Evolutionary conservation across 2,888 invertebrate genomes (phyloP), one percentile per base, ranked within the genome.

Genomic region (Mesoligia furuncula): DNA sequence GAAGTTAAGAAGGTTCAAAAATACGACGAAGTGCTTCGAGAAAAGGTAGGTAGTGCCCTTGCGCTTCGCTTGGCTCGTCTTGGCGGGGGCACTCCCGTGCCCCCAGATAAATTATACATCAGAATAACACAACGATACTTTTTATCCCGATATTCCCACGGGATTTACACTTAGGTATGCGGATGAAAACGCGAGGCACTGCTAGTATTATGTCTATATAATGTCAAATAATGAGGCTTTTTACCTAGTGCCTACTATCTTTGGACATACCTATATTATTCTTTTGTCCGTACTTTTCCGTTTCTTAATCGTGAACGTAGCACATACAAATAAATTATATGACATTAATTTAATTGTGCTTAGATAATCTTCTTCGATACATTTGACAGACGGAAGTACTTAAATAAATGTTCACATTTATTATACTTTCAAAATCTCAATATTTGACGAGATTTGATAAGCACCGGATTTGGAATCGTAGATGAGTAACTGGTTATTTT

Each of bases 361-460:
- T 73, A 78, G 64, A 59, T 79, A 80, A 77, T 65, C 54, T 67
- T 51, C n/a, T n/a, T 59, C 61, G 42, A 74, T 45, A 27, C 5
- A n/a, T 71, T 65, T 61, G 67, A 64, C 48, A 82, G 73, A 71
- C 79, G 89, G 88, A 88, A 88, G 82, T 87, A 17, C 17, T 27
- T 27, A n/a, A n/a, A n/a, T 85, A 75, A 73, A 80, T 77, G 36
- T 45, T 77, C 1, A 31, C 64, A 74, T 77, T 75, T 82, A 76
- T 79, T 67, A 45, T 65, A 79, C 89, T 87, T 89, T 85, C 86
- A 72, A 85, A 80, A 75, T 66, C 31, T 62, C 24, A 48, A 80
- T 67, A 79, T 83, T 70, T 57, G 54, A 59, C n/a, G 39, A 68
- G 71, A 81, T 73, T 79, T 70, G 42, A 64, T 65, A 69, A 74